Conservation (phyloP, 1,140 invertebrate species). For the Drosophila triauraria region DNA sequence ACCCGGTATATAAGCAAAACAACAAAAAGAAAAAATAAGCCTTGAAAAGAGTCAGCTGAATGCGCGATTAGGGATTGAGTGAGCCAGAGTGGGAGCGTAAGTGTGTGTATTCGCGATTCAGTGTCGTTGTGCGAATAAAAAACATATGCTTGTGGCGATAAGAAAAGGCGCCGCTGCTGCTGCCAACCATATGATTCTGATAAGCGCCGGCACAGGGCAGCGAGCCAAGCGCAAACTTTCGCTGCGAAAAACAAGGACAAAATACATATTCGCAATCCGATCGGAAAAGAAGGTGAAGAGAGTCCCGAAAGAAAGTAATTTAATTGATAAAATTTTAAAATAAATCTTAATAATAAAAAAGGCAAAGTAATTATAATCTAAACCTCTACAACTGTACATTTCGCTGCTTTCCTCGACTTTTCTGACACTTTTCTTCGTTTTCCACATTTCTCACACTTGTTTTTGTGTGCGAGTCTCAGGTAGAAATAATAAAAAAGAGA, state of each 20-base stretch:
- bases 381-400: slow-evolving; percentile 64
- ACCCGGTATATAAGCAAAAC: neutral
- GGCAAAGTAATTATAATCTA: neutral
- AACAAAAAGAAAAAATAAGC: slow-evolving; percentile 25
- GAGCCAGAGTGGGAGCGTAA: slow-evolving; percentile 1
- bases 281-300: neutral
- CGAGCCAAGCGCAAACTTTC: slow-evolving; percentile 26
- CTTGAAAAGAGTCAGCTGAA: slow-evolving; percentile 44
- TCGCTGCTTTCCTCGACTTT: slow-evolving; percentile 16
- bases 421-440: slow-evolving; percentile 20
- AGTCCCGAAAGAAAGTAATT: neutral
- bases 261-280: neutral
- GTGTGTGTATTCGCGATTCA: slow-evolving; percentile 1
- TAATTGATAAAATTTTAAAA: slow-evolving; percentile 1
- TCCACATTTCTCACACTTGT: slow-evolving; percentile 28
- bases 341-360: slow-evolving; percentile 8
- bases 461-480: slow-evolving; percentile 19
- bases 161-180: slow-evolving; percentile 25
- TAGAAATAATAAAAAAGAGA: slow-evolving; percentile 38
- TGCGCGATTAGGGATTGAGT: slow-evolving; percentile 11
- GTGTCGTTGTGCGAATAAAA: slow-evolving; percentile 19
- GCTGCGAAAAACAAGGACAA: slow-evolving; percentile 11
- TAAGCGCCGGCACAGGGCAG: slow-evolving; percentile 38
- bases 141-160: slow-evolving; percentile 49
- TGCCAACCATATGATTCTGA: slow-evolving; percentile 73